Evolutionary conservation across 2,113 vertebrate species (phyloP).

Genomic region (Pagrus major): DNA sequence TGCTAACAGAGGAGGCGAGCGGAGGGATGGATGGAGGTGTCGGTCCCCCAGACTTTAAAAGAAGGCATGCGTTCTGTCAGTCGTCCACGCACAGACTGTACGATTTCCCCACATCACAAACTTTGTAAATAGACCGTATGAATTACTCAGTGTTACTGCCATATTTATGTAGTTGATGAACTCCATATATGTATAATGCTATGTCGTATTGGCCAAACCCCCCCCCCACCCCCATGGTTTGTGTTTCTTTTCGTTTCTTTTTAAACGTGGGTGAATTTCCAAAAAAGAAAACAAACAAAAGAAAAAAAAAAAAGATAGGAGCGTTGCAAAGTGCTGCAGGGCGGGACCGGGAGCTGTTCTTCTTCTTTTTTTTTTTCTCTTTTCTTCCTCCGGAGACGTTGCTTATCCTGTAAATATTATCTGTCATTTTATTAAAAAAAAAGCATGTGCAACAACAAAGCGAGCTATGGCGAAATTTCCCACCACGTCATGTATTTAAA

Average conservation of each 20-base stretch:
- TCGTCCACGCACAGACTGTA: slow-evolving; percentile 81
- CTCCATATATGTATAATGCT: slow-evolving; percentile 85
- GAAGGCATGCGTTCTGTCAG: slow-evolving; percentile 80
- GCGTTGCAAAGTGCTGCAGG: slow-evolving; percentile 70
- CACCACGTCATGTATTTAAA: slow-evolving; percentile 88
- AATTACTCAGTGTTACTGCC: slow-evolving; percentile 98
- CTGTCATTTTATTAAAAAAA: slow-evolving; percentile 97
- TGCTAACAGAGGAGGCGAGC: slow-evolving; percentile 78
- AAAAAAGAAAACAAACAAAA: slow-evolving; percentile 32
- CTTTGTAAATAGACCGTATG: slow-evolving; percentile 92
- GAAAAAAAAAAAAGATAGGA: neutral
- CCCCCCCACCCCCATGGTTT: slow-evolving; percentile 71
- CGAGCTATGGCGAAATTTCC: slow-evolving; percentile 86
- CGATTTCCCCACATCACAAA: slow-evolving; percentile 83
- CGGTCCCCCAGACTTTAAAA: slow-evolving; percentile 70
- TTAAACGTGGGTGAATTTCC: slow-evolving; percentile 79
- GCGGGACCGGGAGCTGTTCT: slow-evolving; percentile 75
- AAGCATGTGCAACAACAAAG: slow-evolving; percentile 96
- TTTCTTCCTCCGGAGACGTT: slow-evolving; percentile 80
- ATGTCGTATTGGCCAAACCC: slow-evolving; percentile 92
- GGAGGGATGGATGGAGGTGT: slow-evolving; percentile 45
- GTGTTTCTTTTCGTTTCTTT: slow-evolving; percentile 67
- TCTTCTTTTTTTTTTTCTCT: slow-evolving; percentile 55
- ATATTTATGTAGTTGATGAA: slow-evolving; percentile 90
- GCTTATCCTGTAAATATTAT: slow-evolving; percentile 97